phyloP scores from a whole-genome alignment of 2,113 vertebrate genomes.

The Strix uralensis region DNA sequence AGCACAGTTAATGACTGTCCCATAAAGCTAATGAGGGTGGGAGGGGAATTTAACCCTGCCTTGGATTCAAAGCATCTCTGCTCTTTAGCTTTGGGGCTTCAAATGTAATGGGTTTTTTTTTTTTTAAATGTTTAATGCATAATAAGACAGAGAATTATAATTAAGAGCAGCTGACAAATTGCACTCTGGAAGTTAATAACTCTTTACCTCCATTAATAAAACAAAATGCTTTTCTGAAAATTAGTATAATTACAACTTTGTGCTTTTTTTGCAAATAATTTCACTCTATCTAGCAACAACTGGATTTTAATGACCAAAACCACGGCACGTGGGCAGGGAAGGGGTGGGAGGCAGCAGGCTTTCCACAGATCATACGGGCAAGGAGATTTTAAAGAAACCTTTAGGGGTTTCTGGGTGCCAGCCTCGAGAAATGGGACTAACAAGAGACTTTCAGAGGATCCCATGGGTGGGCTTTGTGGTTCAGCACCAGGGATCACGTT shows the following conservation, averaged over 20 bases:
- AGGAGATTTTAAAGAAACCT: neutral
- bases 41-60: neutral
- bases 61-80: neutral
- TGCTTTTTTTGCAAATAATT: neutral
- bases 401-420: no score
- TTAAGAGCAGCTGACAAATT: constrained; percentile 40
- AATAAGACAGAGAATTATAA: neutral
- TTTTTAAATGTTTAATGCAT: neutral
- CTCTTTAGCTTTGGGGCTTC: neutral
- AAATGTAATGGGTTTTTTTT: neutral
- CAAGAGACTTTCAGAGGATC: neutral
- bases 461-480: neutral
- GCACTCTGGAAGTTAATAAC: neutral
- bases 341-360: neutral
- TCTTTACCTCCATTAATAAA: neutral
- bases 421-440: rapidly evolving
- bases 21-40: rapidly evolving
- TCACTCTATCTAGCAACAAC: neutral
- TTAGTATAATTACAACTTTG: neutral
- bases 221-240: neutral
- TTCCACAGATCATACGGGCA: neutral
- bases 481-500: neutral
- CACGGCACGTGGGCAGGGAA: neutral
- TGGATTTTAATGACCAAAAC: neutral
- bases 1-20: neutral